Conservation (phyloP, 2,113 vertebrate species). For the Amblyopsis rosae region DNA sequence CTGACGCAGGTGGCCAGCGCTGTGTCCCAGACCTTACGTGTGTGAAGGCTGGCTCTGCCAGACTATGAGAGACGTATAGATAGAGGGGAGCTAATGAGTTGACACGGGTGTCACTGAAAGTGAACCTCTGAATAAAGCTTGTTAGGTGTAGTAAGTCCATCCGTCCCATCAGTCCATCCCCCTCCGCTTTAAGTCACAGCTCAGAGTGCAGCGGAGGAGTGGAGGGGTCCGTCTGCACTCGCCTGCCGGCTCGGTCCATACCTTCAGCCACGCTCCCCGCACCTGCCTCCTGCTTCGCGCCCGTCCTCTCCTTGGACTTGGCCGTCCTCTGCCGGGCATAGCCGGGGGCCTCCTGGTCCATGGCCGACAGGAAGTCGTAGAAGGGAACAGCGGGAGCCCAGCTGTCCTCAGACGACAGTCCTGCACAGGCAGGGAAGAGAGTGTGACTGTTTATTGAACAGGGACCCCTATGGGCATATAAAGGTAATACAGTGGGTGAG, state of each 20-base stretch:
- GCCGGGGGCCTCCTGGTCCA: constrained; percentile 74
- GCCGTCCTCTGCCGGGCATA: constrained; percentile 48
- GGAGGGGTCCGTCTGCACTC: constrained; percentile 10
- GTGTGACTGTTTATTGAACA: neutral
- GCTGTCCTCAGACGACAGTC: constrained; percentile 75
- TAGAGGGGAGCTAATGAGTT: too few relatives aligned
- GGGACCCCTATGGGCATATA: too few relatives aligned
- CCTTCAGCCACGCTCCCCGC: neutral
- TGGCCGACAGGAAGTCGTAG: constrained; percentile 86
- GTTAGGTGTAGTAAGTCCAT: too few relatives aligned
- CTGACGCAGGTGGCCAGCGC: too few relatives aligned
- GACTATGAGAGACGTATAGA: too few relatives aligned
- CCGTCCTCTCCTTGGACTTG: constrained; percentile 15
- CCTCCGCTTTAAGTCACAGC: constrained; percentile 38
- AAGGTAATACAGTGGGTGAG: too few relatives aligned
- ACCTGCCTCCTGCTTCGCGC: neutral
- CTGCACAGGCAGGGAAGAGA: constrained; percentile 60
- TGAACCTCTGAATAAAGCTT: too few relatives aligned
- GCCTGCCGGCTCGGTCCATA: neutral
- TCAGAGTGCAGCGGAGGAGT: constrained; percentile 60
- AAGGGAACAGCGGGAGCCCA: constrained; percentile 85
- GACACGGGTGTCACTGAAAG: too few relatives aligned
- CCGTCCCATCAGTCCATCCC: neutral
- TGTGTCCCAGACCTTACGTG: too few relatives aligned
- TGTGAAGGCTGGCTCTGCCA: too few relatives aligned